Conservation (phyloP, 2,113 vertebrate species). For the Paratilapia polleni region DNA sequence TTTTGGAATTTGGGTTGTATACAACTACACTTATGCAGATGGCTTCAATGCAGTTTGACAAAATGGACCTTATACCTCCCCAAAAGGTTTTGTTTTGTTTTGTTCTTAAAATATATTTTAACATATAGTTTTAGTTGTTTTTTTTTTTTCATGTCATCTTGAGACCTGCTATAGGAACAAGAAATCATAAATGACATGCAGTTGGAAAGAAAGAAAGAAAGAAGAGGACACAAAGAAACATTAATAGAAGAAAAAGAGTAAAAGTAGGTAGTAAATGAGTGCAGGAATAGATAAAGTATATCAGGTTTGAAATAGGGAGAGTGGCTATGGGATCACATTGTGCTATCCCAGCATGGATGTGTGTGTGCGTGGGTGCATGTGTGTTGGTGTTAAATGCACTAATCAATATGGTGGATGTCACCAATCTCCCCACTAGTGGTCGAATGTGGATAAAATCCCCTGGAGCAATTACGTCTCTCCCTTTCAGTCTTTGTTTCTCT, state of each 20-base stretch:
- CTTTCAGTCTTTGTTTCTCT: neutral
- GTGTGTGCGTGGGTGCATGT: conserved; percentile 13
- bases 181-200: too few relatives aligned
- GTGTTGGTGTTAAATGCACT: conserved; percentile 56
- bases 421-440: conserved; percentile 59
- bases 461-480: conserved; percentile 44
- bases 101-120: neutral
- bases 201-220: too few relatives aligned
- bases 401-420: conserved; percentile 72
- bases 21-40: too few relatives aligned
- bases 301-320: neutral
- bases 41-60: neutral
- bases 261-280: neutral
- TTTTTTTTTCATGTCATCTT: neutral
- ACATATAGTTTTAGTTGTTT: too few relatives aligned
- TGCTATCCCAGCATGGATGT: neutral
- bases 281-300: neutral
- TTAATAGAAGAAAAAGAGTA: neutral
- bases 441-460: conserved; percentile 57
- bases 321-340: conserved; percentile 19
- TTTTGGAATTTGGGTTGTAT: too few relatives aligned
- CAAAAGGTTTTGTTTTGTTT: neutral
- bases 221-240: neutral
- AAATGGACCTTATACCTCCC: neutral
- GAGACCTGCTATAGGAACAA: too few relatives aligned